Base-by-base conservation (phyloP, 2,888 invertebrate species). In the Andrena haemorrhoa region DNA sequence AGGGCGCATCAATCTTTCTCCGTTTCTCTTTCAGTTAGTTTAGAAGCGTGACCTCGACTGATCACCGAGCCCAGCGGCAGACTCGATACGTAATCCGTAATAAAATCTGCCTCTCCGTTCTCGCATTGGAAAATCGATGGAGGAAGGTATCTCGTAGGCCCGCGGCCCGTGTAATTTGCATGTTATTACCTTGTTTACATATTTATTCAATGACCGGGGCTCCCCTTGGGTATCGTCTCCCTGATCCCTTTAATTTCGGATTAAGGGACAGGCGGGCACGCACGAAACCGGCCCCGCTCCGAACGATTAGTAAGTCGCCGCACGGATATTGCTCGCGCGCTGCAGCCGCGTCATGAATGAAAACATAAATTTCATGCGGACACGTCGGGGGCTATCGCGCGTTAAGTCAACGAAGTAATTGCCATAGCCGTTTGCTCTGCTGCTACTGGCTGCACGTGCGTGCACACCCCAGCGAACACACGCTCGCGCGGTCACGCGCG, bases 161-260 rank as follows among this genome's bases (percentile, higher is more conserved):
- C 86, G 78, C 83, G 88, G 85, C 89, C 79, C 82, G 86, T 83
- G 88, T 88, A 90, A 93, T 93, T 93, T 92, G 92, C 93, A 93
- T 93, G 91, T 92, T 93, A 93, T 93, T 93, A 92, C 92, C 93
- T 93, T 92, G 93, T 93, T 89, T 89, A 89, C 85, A 86, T 86
- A 88, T 88, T 87, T 86, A 84, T 93, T 92, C 92, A 88, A 92
- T 91, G 89, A 88, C 85, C 85, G 69, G 66, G 66, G 63, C 73
- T 35, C 80, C 56, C 41, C 79, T 61, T 61, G 83, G 85, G 82
- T 86, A 89, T 87, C 85, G 72, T 71, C 84, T 82, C 77, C 86
- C 81, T 85, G 79, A 87, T 88, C 86, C 88, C 88, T 86, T 89
- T 90, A 88, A 90, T 91, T 90, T 87, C 71, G 85, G 82, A 89